phyloP scores from a whole-genome alignment of 2,113 vertebrate genomes.

The Sander vitreus region DNA sequence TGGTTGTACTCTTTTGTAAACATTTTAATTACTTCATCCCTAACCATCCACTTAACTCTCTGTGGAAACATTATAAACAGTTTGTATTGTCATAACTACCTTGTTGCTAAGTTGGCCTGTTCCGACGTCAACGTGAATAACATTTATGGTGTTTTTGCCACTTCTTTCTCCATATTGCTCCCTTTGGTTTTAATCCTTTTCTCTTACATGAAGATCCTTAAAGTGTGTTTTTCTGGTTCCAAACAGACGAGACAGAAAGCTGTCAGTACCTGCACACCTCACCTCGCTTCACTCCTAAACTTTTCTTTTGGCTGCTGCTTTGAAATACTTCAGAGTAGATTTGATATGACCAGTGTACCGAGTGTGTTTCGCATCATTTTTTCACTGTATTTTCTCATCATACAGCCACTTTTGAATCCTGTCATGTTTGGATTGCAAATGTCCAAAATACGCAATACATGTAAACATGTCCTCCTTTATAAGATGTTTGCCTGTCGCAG shows the following conservation, averaged over 20 bases:
- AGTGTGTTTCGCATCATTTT: neutral
- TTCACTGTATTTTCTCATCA: slow-evolving; percentile 3
- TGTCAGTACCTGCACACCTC: slow-evolving; percentile 53
- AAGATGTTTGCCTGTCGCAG: neutral
- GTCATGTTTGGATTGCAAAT: slow-evolving; percentile 44
- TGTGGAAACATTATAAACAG: too few relatives aligned
- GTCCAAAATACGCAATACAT: neutral
- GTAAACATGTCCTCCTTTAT: neutral
- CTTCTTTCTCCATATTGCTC: neutral
- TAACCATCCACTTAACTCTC: too few relatives aligned
- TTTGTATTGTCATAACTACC: slow-evolving; percentile 16
- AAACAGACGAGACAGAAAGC: slow-evolving; percentile 41
- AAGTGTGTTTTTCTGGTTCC: slow-evolving; percentile 23
- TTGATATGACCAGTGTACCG: neutral
- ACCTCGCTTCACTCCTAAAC: slow-evolving; percentile 26
- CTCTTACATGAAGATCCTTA: slow-evolving; percentile 22
- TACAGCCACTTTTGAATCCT: slow-evolving; percentile 35
- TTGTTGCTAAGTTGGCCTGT: slow-evolving; percentile 40
- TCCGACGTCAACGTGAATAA: slow-evolving; percentile 33
- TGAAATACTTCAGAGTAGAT: slow-evolving; percentile 36
- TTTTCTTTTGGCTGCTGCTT: slow-evolving; percentile 30
- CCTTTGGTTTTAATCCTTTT: slow-evolving; percentile 36
- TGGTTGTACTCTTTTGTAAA: neutral
- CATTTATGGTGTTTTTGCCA: slow-evolving; percentile 12
- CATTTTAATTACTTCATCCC: neutral